A percentile compares a stretch with the other conserved stretches of the same genome.
Conservation (phyloP, 2,113 vertebrate genomes). For the Semnopithecus entellus region DNA sequence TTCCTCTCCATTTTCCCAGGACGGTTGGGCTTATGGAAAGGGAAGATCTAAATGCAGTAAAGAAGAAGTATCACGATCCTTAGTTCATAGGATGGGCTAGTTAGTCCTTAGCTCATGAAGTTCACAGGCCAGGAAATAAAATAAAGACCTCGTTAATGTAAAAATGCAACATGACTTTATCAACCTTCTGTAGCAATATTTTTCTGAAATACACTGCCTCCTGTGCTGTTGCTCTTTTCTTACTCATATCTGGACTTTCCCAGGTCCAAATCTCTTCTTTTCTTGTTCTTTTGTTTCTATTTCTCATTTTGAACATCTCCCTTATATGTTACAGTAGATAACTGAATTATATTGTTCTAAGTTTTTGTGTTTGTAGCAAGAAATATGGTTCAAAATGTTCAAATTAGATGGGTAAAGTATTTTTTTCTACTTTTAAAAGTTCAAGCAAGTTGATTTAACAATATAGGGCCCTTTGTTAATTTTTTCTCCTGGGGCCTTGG, state of each 20-base stretch:
- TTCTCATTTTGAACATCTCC: not conserved
- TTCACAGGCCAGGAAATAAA: not conserved
- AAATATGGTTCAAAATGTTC: not conserved
- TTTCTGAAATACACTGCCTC: constrained; percentile 5
- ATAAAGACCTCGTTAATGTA: not conserved
- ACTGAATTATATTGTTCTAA: constrained; percentile 15
- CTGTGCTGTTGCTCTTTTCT: not conserved
- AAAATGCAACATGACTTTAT: constrained; percentile 22
- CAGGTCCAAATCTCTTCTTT: constrained; percentile 6
- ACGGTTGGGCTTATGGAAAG: not conserved
- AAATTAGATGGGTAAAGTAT: not conserved
- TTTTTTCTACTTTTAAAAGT: constrained; percentile 50
- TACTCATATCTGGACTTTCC: constrained; percentile 44
- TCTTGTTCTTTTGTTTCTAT: not conserved
- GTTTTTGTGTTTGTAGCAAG: constrained; percentile 13
- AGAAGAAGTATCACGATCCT: not conserved
- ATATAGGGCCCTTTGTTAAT: not conserved
- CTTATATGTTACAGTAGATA: not conserved
- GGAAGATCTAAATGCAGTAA: not conserved
- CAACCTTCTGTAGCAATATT: not conserved
- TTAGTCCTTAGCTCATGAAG: not conserved
- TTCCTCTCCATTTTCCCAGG: not conserved
- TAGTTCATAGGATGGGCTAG: not conserved
- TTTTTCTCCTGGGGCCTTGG: not conserved
- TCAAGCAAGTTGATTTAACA: not conserved